Conservation (phyloP, 1,140 invertebrate genomes). For the Probaryconus sp. region DNA sequence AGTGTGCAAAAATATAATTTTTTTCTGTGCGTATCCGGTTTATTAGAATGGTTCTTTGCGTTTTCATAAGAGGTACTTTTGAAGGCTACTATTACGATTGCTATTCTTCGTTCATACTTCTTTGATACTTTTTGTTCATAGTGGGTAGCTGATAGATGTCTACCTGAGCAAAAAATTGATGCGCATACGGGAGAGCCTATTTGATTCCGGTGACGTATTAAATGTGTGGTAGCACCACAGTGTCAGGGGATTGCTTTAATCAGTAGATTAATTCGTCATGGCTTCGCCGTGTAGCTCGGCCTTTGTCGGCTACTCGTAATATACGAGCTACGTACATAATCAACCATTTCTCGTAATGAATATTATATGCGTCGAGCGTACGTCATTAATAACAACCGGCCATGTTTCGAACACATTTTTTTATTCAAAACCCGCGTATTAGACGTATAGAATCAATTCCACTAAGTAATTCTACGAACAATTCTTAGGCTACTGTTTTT, state of each 20-base stretch:
- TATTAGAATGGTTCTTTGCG: too few species aligned
- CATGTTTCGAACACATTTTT: constrained; percentile 59
- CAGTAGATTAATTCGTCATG: constrained; percentile 78
- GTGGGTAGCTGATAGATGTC: constrained; percentile 62
- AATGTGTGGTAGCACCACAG: constrained; percentile 74
- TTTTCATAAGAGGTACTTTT: too few species aligned
- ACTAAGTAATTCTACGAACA: too few species aligned
- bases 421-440: constrained; percentile 24
- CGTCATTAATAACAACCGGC: constrained; percentile 75
- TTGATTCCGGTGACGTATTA: constrained; percentile 76
- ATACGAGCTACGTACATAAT: constrained; percentile 77
- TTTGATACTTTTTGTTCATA: constrained; percentile 33
- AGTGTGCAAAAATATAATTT: too few species aligned
- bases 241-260: constrained; percentile 77
- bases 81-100: constrained; percentile 21
- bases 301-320: constrained; percentile 76
- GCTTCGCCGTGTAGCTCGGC: constrained; percentile 72
- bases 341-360: constrained; percentile 78
- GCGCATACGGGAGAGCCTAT: constrained; percentile 67
- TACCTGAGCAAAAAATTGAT: constrained; percentile 66
- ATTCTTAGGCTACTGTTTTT: too few species aligned
- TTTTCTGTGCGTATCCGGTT: too few species aligned
- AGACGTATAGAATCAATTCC: too few species aligned
- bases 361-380: constrained; percentile 74
- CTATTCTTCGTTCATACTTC: constrained; percentile 33